Evolutionary conservation across 2,888 invertebrate genomes (phyloP), one percentile per base, ranked within the genome.

Genomic region (Mallateleia sp.): DNA sequence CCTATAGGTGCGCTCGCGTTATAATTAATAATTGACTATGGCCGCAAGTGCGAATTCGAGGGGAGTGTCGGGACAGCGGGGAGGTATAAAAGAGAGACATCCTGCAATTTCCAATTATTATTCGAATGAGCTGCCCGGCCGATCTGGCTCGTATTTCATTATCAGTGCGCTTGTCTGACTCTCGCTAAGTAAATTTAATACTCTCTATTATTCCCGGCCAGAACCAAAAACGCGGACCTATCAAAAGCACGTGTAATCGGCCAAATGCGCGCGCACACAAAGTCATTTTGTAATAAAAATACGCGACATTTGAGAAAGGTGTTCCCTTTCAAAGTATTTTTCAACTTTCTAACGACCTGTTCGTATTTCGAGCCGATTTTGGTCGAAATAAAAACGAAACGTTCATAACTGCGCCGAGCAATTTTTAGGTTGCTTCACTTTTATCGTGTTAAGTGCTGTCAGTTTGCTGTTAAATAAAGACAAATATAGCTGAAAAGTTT

Each of bases 61-160:
- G 71, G 82, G 60, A 60, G 52, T 50, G 25, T 38, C n/a, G 25
- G 34, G 14, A 18, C 14, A n/a, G 66, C 20, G 64, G 47, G 34
- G 20, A 1, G 54, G 45, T 67, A 79, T 62, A 75, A 82, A 82
- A 86, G 82, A 77, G 86, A 78, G 86, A 78, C 77, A 74, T 86
- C 78, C 82, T 79, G 82, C 82, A 78, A 82, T 86, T 86, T 67
- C 78, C 78, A 82, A 86, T 78, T 81, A 85, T 77, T 81, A 86
- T 82, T 82, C 78, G 86, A 82, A 78, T 78, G 77, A 78, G 85
- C 81, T 66, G 80, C 34, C 74, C 38, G 75, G 74, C 67, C 74
- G 66, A 81, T 86, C 64, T 78, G 78, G 24, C 71, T 82, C 86
- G 86, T 86, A 86, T 86, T 82, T 86, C 86, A 86, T 86, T 86